Evolutionary conservation across 2,888 invertebrate genomes (phyloP), one percentile per base, ranked within the genome.

Genomic region (Ctenicera cuprea): DNA sequence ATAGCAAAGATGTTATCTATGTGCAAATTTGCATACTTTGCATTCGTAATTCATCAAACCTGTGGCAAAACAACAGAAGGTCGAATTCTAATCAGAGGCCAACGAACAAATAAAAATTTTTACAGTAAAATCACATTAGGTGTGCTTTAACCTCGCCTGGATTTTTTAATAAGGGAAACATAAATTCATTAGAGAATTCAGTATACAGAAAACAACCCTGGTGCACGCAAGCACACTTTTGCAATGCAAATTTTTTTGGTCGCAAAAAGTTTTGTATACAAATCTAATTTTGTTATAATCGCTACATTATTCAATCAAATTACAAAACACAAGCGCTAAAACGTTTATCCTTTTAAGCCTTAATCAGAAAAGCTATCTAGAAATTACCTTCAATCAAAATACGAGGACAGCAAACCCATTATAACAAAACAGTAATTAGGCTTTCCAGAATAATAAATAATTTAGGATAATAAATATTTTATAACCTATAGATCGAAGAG

Each of bases 231-330:
- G 7, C 52, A 30, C 5, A 30, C 14, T 14, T 54, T 50, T 50
- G 22, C 50, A 20, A 50, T 50, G 50, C 20, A 50, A 50, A 50
- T 54, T 30, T 54, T n/a, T 26, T 22, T 30, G 12, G 50, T 2
- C 20, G 8, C 50, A 1, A 12, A 20, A 50, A 8, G 14, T 43
- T 14, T 8, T 26, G 43, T 41, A 8, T 18, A 45, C 45, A 45
- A 45, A 45, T 45, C 45, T 18, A 54, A 54, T 54, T n/a, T n/a
- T n/a, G n/a, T n/a, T 54, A 20, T 54, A 54, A 30, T 54, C 18
- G n/a, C 54, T 14, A 54, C 33, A 33, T 33, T 33, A 33, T 33
- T 33, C 33, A 33, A 33, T 33, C 33, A 33, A 33, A 33, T 33
- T 33, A 33, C 54, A 30, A 30, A 26, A 20, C 14, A 54, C 16